Evolutionary conservation across 2,888 invertebrate species (phyloP), one percentile per base, ranked within the genome.

Genomic region (Eristalis arbustorum): DNA sequence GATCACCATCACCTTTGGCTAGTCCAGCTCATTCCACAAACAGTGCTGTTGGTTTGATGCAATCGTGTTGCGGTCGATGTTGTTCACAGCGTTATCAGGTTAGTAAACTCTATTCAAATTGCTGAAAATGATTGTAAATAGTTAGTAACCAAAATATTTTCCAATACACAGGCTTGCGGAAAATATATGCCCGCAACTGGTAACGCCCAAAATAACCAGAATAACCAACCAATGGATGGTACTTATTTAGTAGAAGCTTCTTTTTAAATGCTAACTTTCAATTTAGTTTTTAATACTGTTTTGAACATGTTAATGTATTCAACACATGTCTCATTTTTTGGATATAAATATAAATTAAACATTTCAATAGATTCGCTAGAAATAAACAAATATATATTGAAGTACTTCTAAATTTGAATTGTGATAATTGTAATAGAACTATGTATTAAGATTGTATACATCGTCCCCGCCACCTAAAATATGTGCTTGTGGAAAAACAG

Each of bases 71-170:
- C 92, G 95, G 95, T 57, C 95, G 96, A 89, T 97, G 97, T 93
- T 97, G 97, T 92, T 96, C 97, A 57, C 96, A 97, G 92, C 96
- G 97, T 92, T 98, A 98, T 93, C 97, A 97, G 96, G 96, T 96
- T 40, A 10, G 23, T 71, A 6, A 23, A 25, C 8, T 18, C 4
- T 13, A 10, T 59, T 59, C 14, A 59, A 59, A 23, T 25, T 31
- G 10, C 31, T 31, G 31, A 2, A 25, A 59, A 23, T 3, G 13
- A 1, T 10, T 22, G 0, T 22, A 22, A 10, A 22, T 22, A 11
- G 18, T 25, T 23, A 3, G 14, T 23, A 64, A 64, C 10, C 3
- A 4, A 37, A 64, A 34, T 18, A 42, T n/a, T 18, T 49, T 49
- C 18, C 8, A 18, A 72, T 81, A 84, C 69, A 77, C 95, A 96